These are phyloP conservation scores for Aphodius granarius DNA, from an alignment of 2,888 invertebrate genomes.

Conservation along the genomic window DNA sequence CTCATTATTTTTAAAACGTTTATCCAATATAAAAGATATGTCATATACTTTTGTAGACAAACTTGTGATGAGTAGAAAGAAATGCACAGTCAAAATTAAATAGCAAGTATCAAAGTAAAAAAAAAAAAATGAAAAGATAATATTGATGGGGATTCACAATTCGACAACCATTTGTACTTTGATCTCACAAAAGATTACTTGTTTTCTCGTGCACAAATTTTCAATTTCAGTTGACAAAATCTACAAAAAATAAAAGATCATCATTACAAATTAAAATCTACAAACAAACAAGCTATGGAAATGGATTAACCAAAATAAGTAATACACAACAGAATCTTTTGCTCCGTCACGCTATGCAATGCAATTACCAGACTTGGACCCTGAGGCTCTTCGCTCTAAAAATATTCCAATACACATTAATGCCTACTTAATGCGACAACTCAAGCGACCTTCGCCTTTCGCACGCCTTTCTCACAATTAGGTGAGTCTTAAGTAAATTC, in stretches of 20 bases:
- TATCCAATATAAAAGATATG: neutral
- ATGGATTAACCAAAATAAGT: too few species aligned
- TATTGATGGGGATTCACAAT: neutral
- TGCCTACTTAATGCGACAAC: constrained; percentile 10
- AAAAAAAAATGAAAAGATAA: neutral
- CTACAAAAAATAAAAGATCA: neutral
- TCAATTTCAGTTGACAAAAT: neutral
- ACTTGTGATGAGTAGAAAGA: neutral
- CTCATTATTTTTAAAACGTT: too few species aligned
- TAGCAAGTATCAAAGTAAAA: neutral
- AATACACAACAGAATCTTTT: constrained; percentile 26
- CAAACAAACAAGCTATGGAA: too few species aligned
- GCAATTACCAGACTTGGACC: constrained; percentile 12
- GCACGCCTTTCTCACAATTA: constrained; percentile 48
- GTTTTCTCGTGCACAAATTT: neutral
- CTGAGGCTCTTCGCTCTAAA: constrained; percentile 5
- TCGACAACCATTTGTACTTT: neutral
- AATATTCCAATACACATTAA: constrained; percentile 13
- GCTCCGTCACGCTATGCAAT: constrained; percentile 10
- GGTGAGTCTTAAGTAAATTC: constrained; percentile 45
- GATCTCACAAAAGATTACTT: neutral
- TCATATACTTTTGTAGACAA: neutral
- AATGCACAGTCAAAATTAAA: neutral
- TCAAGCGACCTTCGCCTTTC: constrained; percentile 8
- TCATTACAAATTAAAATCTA: neutral